Base-by-base conservation (phyloP, 2,113 vertebrate genomes). In the Cyprinodon brontotheroides region DNA sequence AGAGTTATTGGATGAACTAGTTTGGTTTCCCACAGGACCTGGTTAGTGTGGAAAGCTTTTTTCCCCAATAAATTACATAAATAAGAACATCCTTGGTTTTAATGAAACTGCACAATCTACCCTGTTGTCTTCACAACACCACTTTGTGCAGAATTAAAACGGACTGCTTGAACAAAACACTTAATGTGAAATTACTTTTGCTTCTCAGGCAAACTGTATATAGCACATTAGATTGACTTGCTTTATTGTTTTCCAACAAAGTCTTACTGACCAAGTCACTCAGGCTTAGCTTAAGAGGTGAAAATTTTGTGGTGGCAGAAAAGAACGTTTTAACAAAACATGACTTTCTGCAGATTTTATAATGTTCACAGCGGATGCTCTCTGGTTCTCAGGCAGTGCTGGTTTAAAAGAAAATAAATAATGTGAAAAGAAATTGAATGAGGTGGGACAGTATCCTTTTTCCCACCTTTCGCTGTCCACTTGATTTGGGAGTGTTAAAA, bases 391-490 rank as follows among this genome's bases (percentile, higher is more conserved):
- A 45, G 12, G 6, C 9, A 45, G 43, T 10, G 9, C 43, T 45
- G 11, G 9, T 45, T 45, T 45, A 4, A 45, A 45, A 45, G 9
- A 45, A 45, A 12, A 3, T 40, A 48, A 62, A 29, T 71, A 69
- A 60, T 70, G 71, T 75, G 79, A 53, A 69, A 53, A 79, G 82
- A 63, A 88, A 80, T 90, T 90, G 76, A 81, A 90, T 80, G 83
- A 81, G 84, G 41, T 65, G 73, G 68, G 72, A 61, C 37, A 68
- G 67, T 43, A 60, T 78, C 73, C 59, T 71, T 89, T 78, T 87
- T 89, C 89, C 84, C 87, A 80, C 73, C 86, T 82, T 78, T 70
- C 79, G 73, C 86, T 87, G 79, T 81, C 71, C 81, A 61, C 79
- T 63, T 73, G 68, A 74, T 85, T 65, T 73, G 80, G 69, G 62